phyloP scores from a whole-genome alignment of 2,113 vertebrate genomes.

The Anguilla japonica region DNA sequence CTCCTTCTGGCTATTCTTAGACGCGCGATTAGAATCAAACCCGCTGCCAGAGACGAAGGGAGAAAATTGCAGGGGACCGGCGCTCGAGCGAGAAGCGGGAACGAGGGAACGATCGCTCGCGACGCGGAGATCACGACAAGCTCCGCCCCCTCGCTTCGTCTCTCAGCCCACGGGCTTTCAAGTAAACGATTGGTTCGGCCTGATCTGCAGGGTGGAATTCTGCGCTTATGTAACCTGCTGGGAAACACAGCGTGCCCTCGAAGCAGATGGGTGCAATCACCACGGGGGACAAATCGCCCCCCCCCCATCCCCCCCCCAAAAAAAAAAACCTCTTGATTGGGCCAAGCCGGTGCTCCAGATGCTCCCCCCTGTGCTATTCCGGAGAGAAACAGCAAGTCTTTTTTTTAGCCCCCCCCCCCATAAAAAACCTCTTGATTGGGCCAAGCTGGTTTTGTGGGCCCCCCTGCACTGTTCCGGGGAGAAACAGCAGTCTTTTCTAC shows the following conservation, averaged over 20 bases:
- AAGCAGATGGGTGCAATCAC: background rate
- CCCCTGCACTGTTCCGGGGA: background rate
- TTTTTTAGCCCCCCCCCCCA: too few species aligned
- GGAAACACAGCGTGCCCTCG: background rate
- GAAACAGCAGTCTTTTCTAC: background rate
- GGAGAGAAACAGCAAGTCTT: too few species aligned
- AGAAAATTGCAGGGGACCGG: background rate
- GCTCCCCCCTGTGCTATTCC: too few species aligned
- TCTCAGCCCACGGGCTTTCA: background rate
- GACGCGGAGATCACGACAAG: background rate
- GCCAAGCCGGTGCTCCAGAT: too few species aligned
- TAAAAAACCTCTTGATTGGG: too few species aligned
- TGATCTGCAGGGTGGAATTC: background rate
- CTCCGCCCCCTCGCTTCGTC: background rate
- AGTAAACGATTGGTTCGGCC: background rate
- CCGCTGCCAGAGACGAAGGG: background rate
- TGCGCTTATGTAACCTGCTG: background rate
- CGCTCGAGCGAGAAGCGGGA: background rate
- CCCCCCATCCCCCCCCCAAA: too few species aligned
- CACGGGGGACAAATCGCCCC: background rate
- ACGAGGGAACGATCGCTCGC: background rate
- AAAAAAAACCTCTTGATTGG: too few species aligned
- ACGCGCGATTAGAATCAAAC: slow-evolving; percentile 16
- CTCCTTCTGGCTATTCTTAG: background rate
- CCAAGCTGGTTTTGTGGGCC: background rate